phyloP scores from a whole-genome alignment of 1,140 invertebrate genomes.

The Brachionus plicatilis region DNA sequence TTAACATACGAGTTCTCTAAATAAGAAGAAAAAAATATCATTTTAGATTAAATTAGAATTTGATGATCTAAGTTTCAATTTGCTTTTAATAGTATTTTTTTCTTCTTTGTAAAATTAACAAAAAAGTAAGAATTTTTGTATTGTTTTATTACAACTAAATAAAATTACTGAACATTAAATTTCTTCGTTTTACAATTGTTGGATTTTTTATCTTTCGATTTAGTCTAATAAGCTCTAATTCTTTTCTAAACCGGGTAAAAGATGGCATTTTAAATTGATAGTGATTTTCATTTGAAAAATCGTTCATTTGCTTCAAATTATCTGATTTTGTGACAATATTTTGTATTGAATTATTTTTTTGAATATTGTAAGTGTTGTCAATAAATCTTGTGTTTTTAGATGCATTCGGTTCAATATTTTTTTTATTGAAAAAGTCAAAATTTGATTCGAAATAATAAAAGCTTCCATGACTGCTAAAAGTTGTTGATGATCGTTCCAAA shows the following conservation, averaged over 20 bases:
- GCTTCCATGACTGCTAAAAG: constrained; percentile 4
- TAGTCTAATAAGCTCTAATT: neutral
- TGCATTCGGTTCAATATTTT: neutral
- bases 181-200: neutral
- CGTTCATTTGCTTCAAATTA: neutral
- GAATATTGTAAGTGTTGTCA: neutral
- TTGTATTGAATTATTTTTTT: neutral
- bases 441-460: constrained; percentile 14
- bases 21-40: too few species aligned
- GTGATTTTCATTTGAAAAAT: neutral
- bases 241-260: neutral
- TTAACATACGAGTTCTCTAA: too few species aligned
- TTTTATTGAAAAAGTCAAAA: neutral
- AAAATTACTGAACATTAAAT: neutral
- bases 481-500: constrained; percentile 3
- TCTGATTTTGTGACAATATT: neutral
- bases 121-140: too few species aligned
- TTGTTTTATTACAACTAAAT: neutral
- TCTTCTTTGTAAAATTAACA: too few species aligned
- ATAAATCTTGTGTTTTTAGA: neutral
- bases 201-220: neutral
- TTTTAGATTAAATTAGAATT: too few species aligned
- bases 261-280: neutral
- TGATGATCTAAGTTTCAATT: too few species aligned
- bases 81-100: too few species aligned